Percentiles rank a stretch among this genome's conserved stretches.
Conservation (phyloP, 2,797 vertebrate species). For the Eulemur coronatus region DNA sequence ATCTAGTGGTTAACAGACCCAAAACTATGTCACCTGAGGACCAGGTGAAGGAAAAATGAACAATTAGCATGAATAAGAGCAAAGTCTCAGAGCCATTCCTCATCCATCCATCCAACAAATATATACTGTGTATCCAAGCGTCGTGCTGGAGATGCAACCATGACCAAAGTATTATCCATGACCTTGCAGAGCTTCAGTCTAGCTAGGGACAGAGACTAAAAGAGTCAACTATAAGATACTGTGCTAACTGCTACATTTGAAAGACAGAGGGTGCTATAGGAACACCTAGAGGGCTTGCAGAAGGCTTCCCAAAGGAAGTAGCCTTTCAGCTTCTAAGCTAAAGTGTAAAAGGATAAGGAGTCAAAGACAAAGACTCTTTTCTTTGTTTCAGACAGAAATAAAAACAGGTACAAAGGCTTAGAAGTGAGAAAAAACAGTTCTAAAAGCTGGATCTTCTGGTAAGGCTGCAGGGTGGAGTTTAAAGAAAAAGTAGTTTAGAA, state of each 20-base stretch:
- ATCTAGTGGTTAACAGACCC: background rate
- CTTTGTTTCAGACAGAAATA: conserved; percentile 29
- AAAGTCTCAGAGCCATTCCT: conserved; percentile 18
- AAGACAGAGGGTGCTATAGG: background rate
- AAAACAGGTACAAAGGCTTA: background rate
- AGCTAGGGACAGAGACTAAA: conserved; percentile 14
- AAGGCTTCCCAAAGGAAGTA: conserved; percentile 12
- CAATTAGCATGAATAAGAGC: conserved; percentile 12
- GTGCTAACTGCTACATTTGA: background rate
- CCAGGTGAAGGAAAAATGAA: conserved; percentile 26
- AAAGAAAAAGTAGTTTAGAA: conserved; percentile 44
- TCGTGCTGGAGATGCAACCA: background rate
- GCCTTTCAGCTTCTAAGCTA: background rate
- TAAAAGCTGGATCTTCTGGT: conserved; percentile 29
- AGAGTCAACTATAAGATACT: background rate
- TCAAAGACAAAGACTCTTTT: background rate
- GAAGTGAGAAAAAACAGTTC: conserved; percentile 13
- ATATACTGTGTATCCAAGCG: background rate
- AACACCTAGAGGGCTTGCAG: background rate
- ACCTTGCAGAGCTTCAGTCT: conserved; percentile 5
- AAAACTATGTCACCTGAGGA: conserved; percentile 23
- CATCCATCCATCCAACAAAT: background rate
- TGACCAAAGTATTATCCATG: conserved; percentile 2
- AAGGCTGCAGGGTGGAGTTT: background rate
- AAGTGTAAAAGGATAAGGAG: conserved; percentile 36